phyloP scores from a whole-genome alignment of 2,888 invertebrate genomes.

The Xestia rhomboidea region DNA sequence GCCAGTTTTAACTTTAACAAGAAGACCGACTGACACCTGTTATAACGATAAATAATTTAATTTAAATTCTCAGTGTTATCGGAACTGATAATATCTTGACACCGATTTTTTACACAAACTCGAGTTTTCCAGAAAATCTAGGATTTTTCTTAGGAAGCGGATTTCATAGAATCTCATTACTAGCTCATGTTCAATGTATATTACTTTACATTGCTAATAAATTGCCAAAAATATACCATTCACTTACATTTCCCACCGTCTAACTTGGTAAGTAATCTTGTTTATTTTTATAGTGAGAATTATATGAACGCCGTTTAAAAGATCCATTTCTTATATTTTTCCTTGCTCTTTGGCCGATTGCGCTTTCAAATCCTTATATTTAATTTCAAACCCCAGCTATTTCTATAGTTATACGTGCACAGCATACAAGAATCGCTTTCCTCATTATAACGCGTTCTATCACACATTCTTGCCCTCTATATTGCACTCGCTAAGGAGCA shows the following conservation, averaged over 20 bases:
- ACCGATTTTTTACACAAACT: too few species aligned
- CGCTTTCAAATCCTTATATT: slow-evolving; percentile 16
- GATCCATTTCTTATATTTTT: background rate
- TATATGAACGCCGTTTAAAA: background rate
- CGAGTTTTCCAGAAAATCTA: slow-evolving; percentile 2
- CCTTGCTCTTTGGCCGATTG: background rate
- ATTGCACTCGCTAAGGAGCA: slow-evolving; percentile 52
- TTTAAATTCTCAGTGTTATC: slow-evolving; percentile 34
- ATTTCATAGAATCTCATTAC: slow-evolving; percentile 5
- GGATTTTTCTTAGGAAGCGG: background rate
- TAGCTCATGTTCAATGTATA: background rate
- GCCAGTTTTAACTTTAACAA: slow-evolving; percentile 27
- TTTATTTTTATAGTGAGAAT: background rate
- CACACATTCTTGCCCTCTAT: slow-evolving; percentile 49
- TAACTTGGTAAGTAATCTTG: background rate
- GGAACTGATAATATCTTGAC: slow-evolving; percentile 33
- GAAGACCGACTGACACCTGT: slow-evolving; percentile 33
- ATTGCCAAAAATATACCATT: background rate
- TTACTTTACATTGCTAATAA: background rate
- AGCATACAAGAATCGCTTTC: slow-evolving; percentile 46
- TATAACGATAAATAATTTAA: slow-evolving; percentile 34
- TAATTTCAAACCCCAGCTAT: slow-evolving; percentile 30
- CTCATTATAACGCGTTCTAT: slow-evolving; percentile 52
- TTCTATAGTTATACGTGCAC: slow-evolving; percentile 44
- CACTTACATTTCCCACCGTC: background rate